phyloP scores from a whole-genome alignment of 1,140 invertebrate species.

The Rhyzopertha dominica region DNA sequence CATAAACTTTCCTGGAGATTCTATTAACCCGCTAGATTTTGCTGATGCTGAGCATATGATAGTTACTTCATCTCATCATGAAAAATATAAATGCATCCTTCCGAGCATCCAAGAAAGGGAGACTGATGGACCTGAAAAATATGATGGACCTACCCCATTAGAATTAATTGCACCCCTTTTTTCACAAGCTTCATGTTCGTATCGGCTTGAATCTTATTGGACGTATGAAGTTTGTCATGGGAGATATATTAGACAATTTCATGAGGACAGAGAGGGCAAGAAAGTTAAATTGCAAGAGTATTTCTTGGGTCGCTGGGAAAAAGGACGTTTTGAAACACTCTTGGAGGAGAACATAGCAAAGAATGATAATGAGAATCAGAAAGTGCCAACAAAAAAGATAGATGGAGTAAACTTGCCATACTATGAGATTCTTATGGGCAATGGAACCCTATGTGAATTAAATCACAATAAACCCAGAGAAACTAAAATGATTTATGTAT shows the following conservation, averaged over 20 bases:
- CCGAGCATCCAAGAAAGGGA: slow-evolving; percentile 61
- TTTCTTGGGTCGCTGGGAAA: slow-evolving; percentile 70
- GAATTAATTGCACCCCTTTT: slow-evolving; percentile 74
- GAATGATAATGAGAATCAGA: slow-evolving; percentile 48
- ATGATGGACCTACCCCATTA: slow-evolving; percentile 68
- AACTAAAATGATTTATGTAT: slow-evolving; percentile 79
- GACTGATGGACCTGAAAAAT: slow-evolving; percentile 51
- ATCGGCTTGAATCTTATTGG: slow-evolving; percentile 91
- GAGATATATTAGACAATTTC: slow-evolving; percentile 83
- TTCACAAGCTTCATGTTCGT: slow-evolving; percentile 69
- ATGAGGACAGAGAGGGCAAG: slow-evolving; percentile 88
- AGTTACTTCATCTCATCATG: slow-evolving; percentile 62
- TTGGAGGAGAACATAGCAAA: slow-evolving; percentile 54
- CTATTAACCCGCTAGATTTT: slow-evolving; percentile 48
- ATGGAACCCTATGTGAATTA: slow-evolving; percentile 88
- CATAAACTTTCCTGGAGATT: slow-evolving; percentile 73
- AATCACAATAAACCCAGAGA: slow-evolving; percentile 73
- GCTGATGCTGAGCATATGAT: slow-evolving; percentile 48
- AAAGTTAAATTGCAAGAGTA: slow-evolving; percentile 77
- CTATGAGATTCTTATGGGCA: slow-evolving; percentile 71
- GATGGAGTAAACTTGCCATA: slow-evolving; percentile 83
- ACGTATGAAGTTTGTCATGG: slow-evolving; percentile 97
- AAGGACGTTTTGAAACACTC: slow-evolving; percentile 47
- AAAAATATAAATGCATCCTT: slow-evolving; percentile 70
- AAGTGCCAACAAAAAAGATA: slow-evolving; percentile 65